Percentiles rank a stretch among this genome's conserved stretches.
phyloP scores from a whole-genome alignment of 1,140 invertebrate species.

The Lepidurus apus region DNA sequence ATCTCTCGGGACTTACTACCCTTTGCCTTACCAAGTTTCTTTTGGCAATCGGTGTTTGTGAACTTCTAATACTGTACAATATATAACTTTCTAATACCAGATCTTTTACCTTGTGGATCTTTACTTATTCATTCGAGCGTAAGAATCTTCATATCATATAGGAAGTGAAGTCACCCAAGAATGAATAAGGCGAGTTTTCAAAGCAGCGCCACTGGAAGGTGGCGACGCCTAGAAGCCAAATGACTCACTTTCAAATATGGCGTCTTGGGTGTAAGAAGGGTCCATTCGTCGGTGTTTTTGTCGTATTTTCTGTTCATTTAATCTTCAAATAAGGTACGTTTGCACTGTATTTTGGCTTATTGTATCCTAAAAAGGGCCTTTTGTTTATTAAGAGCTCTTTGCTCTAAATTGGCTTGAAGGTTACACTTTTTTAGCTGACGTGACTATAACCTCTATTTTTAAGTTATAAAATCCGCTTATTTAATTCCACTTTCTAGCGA shows the following conservation, averaged over 20 bases:
- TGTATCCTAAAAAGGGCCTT: too few species aligned
- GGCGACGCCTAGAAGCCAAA: background rate
- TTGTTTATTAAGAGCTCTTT: too few species aligned
- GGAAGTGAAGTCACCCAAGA: background rate
- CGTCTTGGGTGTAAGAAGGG: constrained; percentile 10
- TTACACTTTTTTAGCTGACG: too few species aligned
- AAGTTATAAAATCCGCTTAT: too few species aligned
- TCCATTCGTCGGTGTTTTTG: background rate
- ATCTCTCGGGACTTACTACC: background rate
- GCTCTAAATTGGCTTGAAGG: too few species aligned
- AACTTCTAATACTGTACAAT: background rate
- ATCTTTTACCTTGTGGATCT: background rate
- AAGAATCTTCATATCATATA: background rate
- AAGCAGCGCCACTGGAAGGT: background rate
- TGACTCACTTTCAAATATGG: constrained; percentile 6
- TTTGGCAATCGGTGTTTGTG: background rate
- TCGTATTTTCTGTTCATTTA: constrained; percentile 8
- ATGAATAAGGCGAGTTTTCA: background rate
- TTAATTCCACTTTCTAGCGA: too few species aligned
- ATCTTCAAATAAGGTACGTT: constrained; percentile 1
- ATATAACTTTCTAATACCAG: background rate
- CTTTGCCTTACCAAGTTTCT: background rate
- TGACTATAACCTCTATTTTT: too few species aligned
- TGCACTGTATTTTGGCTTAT: background rate
- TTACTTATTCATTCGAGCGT: too few species aligned